Conservation (phyloP, 2,888 invertebrate genomes). For the Cryptus viduatorius region DNA sequence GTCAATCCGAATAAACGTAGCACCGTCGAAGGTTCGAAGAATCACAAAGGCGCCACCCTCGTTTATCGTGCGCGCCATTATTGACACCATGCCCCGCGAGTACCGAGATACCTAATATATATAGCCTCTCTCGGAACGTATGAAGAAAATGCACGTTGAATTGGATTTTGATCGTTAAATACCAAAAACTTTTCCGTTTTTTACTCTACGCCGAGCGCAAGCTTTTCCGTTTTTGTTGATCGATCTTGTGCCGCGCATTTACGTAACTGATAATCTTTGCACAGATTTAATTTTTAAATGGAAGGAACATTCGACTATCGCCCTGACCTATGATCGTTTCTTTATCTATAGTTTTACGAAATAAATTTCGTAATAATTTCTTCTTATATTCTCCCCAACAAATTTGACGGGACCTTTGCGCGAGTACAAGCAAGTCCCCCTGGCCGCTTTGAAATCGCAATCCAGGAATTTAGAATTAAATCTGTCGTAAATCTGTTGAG, state of each 20-base stretch:
- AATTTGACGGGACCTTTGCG: too few relatives aligned
- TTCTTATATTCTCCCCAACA: too few relatives aligned
- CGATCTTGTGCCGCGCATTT: constrained; percentile 8
- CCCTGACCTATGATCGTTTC: neutral
- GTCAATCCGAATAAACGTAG: constrained; percentile 70
- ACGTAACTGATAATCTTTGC: constrained; percentile 10
- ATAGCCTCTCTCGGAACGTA: neutral
- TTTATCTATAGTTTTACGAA: neutral
- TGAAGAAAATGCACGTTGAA: too few relatives aligned
- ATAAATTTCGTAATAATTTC: too few relatives aligned
- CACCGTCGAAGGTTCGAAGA: constrained; percentile 65
- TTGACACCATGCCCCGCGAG: constrained; percentile 67
- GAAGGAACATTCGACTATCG: constrained; percentile 6
- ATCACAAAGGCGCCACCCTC: constrained; percentile 72
- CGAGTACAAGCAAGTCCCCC: too few relatives aligned
- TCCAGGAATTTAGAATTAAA: too few relatives aligned
- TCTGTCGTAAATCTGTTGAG: too few relatives aligned
- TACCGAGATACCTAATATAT: neutral
- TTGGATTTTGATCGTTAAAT: too few relatives aligned
- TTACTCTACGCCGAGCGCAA: too few relatives aligned
- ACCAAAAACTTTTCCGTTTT: too few relatives aligned
- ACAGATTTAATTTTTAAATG: constrained; percentile 3
- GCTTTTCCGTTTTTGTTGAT: neutral
- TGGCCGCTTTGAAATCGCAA: too few relatives aligned
- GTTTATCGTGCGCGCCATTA: constrained; percentile 70